Conservation (phyloP, 2,113 vertebrate species). For the Eudyptes chrysolophus region DNA sequence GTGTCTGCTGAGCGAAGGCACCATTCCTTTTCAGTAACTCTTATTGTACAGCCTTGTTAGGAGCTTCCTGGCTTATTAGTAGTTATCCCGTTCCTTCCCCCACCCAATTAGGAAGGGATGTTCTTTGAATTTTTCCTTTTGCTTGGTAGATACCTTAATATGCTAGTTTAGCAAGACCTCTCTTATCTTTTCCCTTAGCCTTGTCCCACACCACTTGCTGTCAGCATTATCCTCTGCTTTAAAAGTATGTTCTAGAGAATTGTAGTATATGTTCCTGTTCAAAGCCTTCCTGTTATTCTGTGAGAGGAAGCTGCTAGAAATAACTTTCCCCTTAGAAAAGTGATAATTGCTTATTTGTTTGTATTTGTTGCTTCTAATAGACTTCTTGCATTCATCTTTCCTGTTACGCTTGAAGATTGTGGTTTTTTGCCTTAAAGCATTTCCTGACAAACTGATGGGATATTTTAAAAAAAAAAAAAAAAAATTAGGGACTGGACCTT, state of each 20-base stretch:
- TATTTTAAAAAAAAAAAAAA: neutral
- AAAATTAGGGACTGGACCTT: neutral
- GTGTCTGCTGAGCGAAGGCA: neutral
- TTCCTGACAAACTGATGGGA: neutral
- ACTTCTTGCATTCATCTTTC: neutral
- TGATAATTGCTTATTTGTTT: constrained; percentile 8
- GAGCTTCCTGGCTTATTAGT: neutral
- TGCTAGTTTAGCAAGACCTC: neutral
- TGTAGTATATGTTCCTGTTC: neutral
- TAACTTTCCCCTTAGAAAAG: neutral
- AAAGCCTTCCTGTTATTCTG: neutral
- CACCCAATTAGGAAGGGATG: neutral
- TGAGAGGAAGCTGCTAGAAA: constrained; percentile 20
- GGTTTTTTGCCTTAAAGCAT: neutral
- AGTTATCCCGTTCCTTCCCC: neutral
- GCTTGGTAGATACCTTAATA: neutral
- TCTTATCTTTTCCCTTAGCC: neutral
- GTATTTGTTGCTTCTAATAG: neutral
- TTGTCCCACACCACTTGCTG: neutral
- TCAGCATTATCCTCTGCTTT: neutral
- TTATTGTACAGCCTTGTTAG: neutral
- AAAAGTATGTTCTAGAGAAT: neutral
- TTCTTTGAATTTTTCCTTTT: neutral
- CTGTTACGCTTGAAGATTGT: neutral
- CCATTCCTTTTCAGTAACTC: neutral